These are phyloP conservation scores for Drosophila malerkotliana DNA, from an alignment of 1,140 invertebrate genomes.

Conservation along the genomic window DNA sequence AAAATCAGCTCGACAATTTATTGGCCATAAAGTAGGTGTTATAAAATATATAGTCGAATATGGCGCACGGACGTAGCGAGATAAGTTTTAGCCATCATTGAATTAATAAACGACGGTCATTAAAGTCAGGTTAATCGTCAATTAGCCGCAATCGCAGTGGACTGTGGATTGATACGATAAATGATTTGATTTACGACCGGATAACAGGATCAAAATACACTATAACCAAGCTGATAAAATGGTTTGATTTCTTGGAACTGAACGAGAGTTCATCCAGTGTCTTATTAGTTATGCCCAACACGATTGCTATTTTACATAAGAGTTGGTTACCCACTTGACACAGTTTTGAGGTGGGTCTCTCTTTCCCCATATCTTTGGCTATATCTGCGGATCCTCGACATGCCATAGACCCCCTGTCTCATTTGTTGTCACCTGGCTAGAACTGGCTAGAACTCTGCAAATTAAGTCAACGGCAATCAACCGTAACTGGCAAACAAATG, in stretches of 20 bases:
- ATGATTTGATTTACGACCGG: constrained; percentile 66
- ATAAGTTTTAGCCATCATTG: constrained; percentile 46
- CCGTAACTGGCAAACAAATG: constrained; percentile 57
- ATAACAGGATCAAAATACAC: constrained; percentile 18
- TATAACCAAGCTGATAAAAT: not conserved
- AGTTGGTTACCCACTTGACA: constrained; percentile 51
- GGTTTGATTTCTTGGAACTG: not conserved
- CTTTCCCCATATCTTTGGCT: constrained; percentile 15
- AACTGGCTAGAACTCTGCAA: constrained; percentile 60
- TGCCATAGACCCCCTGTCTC: not conserved
- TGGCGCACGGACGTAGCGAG: constrained; percentile 34
- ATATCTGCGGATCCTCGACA: not conserved
- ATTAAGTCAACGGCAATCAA: constrained; percentile 71
- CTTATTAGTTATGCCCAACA: constrained; percentile 27
- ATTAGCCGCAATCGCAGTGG: constrained; percentile 60
- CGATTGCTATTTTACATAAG: constrained; percentile 30
- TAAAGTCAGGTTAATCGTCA: constrained; percentile 67
- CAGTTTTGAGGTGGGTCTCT: constrained; percentile 42
- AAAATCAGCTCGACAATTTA: constrained; percentile 71
- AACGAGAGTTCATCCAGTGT: not conserved
- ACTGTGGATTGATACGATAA: constrained; percentile 40
- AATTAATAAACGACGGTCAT: constrained; percentile 49
- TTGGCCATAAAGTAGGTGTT: constrained; percentile 34
- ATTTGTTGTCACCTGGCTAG: constrained; percentile 8
- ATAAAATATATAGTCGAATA: constrained; percentile 54